phyloP scores from a whole-genome alignment of 2,888 invertebrate species.

The Ichneumon xanthorius region DNA sequence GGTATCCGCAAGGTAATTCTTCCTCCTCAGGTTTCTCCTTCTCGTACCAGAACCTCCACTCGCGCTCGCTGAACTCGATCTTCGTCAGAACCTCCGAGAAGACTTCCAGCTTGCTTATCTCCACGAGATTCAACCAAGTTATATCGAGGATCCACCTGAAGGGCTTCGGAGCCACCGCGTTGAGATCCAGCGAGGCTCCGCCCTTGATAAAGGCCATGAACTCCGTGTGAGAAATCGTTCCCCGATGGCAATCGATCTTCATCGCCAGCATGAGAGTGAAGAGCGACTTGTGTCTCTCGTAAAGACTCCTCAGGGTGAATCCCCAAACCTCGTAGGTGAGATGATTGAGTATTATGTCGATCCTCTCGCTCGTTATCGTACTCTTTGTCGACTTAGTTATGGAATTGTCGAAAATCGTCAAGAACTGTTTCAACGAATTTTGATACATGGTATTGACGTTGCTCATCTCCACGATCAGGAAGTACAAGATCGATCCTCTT shows the following conservation, averaged over 20 bases:
- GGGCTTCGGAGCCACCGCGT: slow-evolving; percentile 96
- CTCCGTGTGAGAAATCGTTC: slow-evolving; percentile 93
- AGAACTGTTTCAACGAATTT: slow-evolving; percentile 97
- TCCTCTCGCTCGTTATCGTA: slow-evolving; percentile 93
- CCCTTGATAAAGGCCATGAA: slow-evolving; percentile 98
- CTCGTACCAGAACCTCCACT: slow-evolving; percentile 96
- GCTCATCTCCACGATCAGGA: slow-evolving; percentile 98
- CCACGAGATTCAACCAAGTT: slow-evolving; percentile 98
- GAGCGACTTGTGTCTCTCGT: slow-evolving; percentile 96
- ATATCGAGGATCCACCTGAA: slow-evolving; percentile 98
- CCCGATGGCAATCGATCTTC: slow-evolving; percentile 96
- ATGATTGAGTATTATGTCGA: slow-evolving; percentile 94
- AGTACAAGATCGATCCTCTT: slow-evolving; percentile 97
- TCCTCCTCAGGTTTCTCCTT: slow-evolving; percentile 97
- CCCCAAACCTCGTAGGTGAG: slow-evolving; percentile 97
- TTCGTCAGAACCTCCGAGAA: slow-evolving; percentile 93
- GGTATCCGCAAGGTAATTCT: slow-evolving; percentile 95
- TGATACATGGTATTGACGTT: slow-evolving; percentile 99
- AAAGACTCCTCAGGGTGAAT: slow-evolving; percentile 96
- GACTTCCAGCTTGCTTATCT: slow-evolving; percentile 93
- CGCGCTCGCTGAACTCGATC: slow-evolving; percentile 94
- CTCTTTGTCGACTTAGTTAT: slow-evolving; percentile 96
- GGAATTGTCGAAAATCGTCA: slow-evolving; percentile 96
- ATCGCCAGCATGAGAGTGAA: slow-evolving; percentile 98
- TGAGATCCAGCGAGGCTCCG: slow-evolving; percentile 96